Base-by-base conservation (phyloP, 2,797 vertebrate species). In the Acanthurus tractus region DNA sequence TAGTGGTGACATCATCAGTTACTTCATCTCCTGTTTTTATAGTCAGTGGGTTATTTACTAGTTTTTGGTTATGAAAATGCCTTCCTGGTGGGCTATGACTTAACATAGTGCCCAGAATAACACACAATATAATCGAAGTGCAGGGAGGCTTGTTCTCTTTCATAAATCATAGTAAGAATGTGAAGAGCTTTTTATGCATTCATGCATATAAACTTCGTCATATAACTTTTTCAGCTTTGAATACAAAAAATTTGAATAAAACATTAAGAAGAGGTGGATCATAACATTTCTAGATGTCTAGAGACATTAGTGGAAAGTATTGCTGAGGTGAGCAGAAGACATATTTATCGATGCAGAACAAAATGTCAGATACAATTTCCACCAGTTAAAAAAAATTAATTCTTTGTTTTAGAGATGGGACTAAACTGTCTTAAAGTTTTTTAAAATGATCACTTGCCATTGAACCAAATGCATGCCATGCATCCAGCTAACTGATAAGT, bases 401-500 rank as follows among this genome's bases (percentile, higher is more conserved):
- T 0, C 8, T 20, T 79, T 8, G 20, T 50, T 59, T 34, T 6
- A 59, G 25, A 53, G 22, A 45, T 12, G 0, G 12, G 72, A 15
- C 55, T 22, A 18, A 56, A 42, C 13, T 22, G 10, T 53, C 58
- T 34, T 38, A 36, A 36, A 11, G 6, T 22, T 62, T 72, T 63
- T 12, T 14, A 20, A 68, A 78, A 59, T 18, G 3, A 59, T 73
- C 20, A 45, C 53, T 6, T 62, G 71, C 23, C 34, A 46, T 78
- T 70, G 29, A 63, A 64, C 17, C 36, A 5, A 66, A 81, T 71
- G 63, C 49, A 53, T 76, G 71, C 75, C 73, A 80, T 76, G 52
- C 70, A 71, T 74, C 29, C 55, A 70, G 50, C 82, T 72, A 69
- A 81, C 74, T 86, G 82, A 86, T 87, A 86, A 65, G 62, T 89